Conservation (phyloP, 2,113 vertebrate genomes). For the Fregata magnificens region DNA sequence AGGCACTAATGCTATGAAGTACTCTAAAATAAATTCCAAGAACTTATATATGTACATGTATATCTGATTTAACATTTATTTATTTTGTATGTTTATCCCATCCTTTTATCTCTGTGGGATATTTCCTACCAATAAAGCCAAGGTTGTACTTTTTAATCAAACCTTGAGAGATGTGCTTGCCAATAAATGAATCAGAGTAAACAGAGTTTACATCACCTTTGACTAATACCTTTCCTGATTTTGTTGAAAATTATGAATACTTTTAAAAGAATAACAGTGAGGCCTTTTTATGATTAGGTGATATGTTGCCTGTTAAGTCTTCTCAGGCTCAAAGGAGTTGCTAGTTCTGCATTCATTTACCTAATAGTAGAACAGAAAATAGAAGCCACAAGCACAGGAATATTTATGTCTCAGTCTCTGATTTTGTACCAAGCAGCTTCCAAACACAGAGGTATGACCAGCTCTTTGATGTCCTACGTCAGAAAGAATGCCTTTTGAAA, state of each 20-base stretch:
- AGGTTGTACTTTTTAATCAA: neutral
- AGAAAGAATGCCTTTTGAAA: neutral
- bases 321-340: neutral
- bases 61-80: neutral
- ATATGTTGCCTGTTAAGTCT: neutral
- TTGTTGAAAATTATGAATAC: neutral
- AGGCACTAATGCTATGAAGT: neutral
- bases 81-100: neutral
- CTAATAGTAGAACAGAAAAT: neutral
- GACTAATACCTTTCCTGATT: neutral
- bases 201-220: neutral
- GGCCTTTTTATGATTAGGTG: neutral
- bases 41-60: neutral
- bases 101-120: neutral
- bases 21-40: neutral
- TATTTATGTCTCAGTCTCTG: neutral
- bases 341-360: neutral
- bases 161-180: neutral
- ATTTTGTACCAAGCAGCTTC: neutral
- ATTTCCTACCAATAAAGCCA: neutral
- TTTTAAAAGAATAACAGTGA: neutral
- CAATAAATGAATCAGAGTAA: neutral
- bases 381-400: neutral
- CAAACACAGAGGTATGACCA: neutral
- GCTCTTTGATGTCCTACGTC: neutral